Evolutionary conservation across 1,140 invertebrate species (phyloP), one percentile per base, ranked within the genome.

Genomic region (Diorhabda carinulata): DNA sequence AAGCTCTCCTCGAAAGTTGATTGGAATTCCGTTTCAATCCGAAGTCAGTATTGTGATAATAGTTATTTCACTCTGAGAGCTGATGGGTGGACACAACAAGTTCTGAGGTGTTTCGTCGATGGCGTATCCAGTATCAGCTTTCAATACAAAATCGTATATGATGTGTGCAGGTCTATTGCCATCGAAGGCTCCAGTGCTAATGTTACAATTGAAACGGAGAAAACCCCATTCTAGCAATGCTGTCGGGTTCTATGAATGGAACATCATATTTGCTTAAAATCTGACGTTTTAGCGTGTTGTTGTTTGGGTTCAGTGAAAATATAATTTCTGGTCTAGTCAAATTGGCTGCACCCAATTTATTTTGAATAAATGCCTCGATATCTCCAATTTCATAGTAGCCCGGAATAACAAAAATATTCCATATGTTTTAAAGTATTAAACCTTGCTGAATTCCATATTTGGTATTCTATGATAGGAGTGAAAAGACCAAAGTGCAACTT

Each of bases 11-110:
- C 67, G 8, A 67, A 73, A 73, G 68, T 73, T 69, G 25, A 74
- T 69, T 5, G 66, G 61, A 2, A 47, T 10, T 3, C 62, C 67
- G 66, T 74, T 65, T 66, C 73, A 68, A 70, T 73, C 70, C 2
- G 72, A 10, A 10, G 71, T 9, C 4, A 57, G 64, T 25, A 72
- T 5, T 8, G 73, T 74, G 7, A 73, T 73, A 59, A 71, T 71
- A 56, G 57, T 47, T 42, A 65, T 74, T 25, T 41, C 3, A 10
- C 6, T 9, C 57, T 65, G 60, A 42, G 65, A 68, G 0, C 70
- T 61, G 41, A 67, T 41, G 44, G 62, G 64, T 44, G 72, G 58
- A 25, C 2, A 25, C 25, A 25, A 25, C 25, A 25, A 25, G 25
- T 1, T 25, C 25, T 25, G 25, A 25, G 1, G 25, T 1, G 25